A percentile compares a stretch with the other conserved stretches of the same genome.
Conservation (phyloP, 2,888 invertebrate species). For the Gortyna flavago region DNA sequence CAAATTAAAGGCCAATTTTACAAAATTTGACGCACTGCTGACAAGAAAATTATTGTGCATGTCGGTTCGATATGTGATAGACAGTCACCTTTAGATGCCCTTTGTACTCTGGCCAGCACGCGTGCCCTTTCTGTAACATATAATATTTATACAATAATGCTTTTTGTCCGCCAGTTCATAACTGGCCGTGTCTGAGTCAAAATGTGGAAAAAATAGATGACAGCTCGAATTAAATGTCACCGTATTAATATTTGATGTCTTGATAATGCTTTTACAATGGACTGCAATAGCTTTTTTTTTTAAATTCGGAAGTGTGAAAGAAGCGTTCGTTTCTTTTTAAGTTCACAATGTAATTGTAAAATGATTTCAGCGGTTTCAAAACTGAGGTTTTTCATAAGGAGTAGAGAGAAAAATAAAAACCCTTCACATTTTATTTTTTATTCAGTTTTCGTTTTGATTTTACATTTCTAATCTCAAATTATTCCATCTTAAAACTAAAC, state of each 20-base stretch:
- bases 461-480: constrained; percentile 42
- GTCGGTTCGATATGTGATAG: constrained; percentile 73
- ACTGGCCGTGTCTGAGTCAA: constrained; percentile 49
- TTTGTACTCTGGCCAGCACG: constrained; percentile 72
- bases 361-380: background rate
- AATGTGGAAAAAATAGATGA: constrained; percentile 50
- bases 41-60: constrained; percentile 76
- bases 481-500: constrained; percentile 32
- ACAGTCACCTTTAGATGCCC: constrained; percentile 79
- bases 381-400: background rate
- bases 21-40: constrained; percentile 66
- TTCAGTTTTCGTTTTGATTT: constrained; percentile 40
- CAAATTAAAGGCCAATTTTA: constrained; percentile 62
- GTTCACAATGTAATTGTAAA: background rate
- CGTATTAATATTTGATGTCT: constrained; percentile 43
- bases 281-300: constrained; percentile 3
- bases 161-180: constrained; percentile 65
- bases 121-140: constrained; percentile 74
- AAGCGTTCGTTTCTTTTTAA: background rate
- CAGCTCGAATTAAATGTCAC: constrained; percentile 51
- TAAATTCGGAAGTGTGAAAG: background rate
- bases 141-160: constrained; percentile 77
- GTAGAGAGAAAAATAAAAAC: background rate
- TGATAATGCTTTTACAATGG: constrained; percentile 15
- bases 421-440: constrained; percentile 20